Evolutionary conservation across 2,113 vertebrate genomes (phyloP), one percentile per base, ranked within the genome.

Genomic region (Pseudorectes ferrugineus): DNA sequence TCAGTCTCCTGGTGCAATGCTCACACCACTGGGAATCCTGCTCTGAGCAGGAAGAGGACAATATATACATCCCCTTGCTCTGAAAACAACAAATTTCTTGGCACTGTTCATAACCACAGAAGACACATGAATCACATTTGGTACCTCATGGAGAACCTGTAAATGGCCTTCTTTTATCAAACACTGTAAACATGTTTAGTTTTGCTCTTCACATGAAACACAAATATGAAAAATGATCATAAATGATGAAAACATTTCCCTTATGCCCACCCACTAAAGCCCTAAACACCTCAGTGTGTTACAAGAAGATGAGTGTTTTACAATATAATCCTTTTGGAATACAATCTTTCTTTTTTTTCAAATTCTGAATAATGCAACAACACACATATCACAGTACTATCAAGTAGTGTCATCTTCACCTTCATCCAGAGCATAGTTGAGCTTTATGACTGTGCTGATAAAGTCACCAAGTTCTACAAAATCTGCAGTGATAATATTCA

Each of bases 381-480:
- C 45, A 43, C 28, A 71, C 42, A 51, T 38, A 51, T 33, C 82
- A 89, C 11, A 66, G 71, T 78, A 63, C 66, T 97, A 98, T 99
- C 99, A 99, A 98, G 99, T 99, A 85, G 98, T 98, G 42, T 98
- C 97, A 82, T 98, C 98, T 81, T 99, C 99, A 73, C 98, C 99
- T 89, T 99, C 99, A 16, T 98, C 98, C 96, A 99, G 98, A 95
- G 98, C 97, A 94, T 99, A 99, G 98, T 99, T 99, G 96, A 99
- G 99, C 96, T 98, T 99, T 98, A 99, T 99, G 98, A 99, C 99
- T 10, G 98, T 99, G 93, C 98, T 99, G 98, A 99, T 98, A 97
- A 99, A 99, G 84, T 99, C 99, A 31, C 99, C 99, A 22, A 99
- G 98, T 98, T 99, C 99, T 97, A 99, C 99, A 97, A 99, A 99